Percentiles rank a stretch among this genome's conserved stretches.
Evolutionary conservation across 1,140 invertebrate genomes (phyloP).

Genomic region (Bursaphelenchus mucronatus): DNA sequence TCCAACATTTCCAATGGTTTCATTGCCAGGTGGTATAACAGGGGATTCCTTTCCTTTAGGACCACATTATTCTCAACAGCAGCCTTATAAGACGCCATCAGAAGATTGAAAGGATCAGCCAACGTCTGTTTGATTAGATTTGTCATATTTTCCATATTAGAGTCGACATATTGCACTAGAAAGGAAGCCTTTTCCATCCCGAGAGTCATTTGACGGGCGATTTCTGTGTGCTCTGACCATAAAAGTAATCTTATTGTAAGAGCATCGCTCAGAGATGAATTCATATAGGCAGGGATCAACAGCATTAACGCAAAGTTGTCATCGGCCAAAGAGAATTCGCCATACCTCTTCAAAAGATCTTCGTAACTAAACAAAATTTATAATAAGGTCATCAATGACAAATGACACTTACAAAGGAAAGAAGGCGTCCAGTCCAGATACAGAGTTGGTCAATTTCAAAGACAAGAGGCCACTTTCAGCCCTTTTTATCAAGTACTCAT

Average conservation of each 20-base stretch:
- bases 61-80: no score
- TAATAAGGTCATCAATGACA: no score
- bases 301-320: background rate
- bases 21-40: no score
- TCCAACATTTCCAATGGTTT: no score
- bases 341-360: conserved; percentile 11
- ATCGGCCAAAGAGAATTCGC: conserved; percentile 14
- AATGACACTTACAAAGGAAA: conserved; percentile 5
- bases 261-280: conserved; percentile 12
- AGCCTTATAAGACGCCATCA: no score
- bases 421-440: conserved; percentile 16
- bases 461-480: conserved; percentile 1
- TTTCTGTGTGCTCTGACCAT: conserved; percentile 3
- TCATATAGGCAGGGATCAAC: conserved; percentile 12
- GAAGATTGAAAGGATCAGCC: no score
- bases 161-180: no score
- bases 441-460: conserved; percentile 7
- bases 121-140: no score
- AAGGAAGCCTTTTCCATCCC: background rate
- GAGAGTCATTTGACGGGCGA: conserved; percentile 12
- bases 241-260: conserved; percentile 9
- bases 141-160: no score
- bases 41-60: no score
- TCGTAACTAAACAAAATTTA: conserved; percentile 5
- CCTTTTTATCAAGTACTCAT: conserved; percentile 10